Base-by-base conservation (phyloP, 2,888 invertebrate species). In the Sclerodermus sp. region DNA sequence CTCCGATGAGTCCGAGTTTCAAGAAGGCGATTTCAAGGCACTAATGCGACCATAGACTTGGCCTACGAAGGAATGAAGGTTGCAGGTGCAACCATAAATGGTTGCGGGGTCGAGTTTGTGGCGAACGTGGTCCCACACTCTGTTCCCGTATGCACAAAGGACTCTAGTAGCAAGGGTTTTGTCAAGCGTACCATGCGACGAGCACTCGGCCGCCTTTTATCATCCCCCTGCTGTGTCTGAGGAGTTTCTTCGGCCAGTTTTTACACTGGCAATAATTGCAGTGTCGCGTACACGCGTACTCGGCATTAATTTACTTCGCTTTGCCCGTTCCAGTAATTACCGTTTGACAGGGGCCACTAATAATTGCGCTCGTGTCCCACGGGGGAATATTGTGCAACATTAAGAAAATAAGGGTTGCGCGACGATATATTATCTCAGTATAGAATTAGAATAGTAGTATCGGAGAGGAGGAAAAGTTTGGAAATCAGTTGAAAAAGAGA, bases 61-160 rank as follows among this genome's bases (percentile, higher is more conserved):
- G 23, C 37, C 48, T 29, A 42, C 40, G 44, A 50, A 23, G 38
- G 42, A 51, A 34, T 34, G 50, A 45, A 5, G 8, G 42, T 42
- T 30, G 42, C 45, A 43, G 42, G 45, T 32, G 51, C 31, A 13
- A 47, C 46, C 45, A 52, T 36, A 58, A 43, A 45, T 46, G 54
- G 51, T 45, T 47, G 55, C 49, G 46, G 36, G 31, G 23, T 31
- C 42, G 42, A 41, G 53, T 49, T 49, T 48, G 49, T 43, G 53
- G 41, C 45, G 51, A 47, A 32, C 47, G 57, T 8, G 8, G 23
- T 3, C 8, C 23, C 23, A n/a, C 23, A 55, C 55, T 57, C 58
- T 62, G 50, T 64, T 70, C 64, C 59, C 61, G 55, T 66, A 70
- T 70, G 64, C 69, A 70, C 67, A 70, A 70, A 70, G 69, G 58